phyloP scores from a whole-genome alignment of 1,140 invertebrate genomes.

The Sesamia nonagrioides region DNA sequence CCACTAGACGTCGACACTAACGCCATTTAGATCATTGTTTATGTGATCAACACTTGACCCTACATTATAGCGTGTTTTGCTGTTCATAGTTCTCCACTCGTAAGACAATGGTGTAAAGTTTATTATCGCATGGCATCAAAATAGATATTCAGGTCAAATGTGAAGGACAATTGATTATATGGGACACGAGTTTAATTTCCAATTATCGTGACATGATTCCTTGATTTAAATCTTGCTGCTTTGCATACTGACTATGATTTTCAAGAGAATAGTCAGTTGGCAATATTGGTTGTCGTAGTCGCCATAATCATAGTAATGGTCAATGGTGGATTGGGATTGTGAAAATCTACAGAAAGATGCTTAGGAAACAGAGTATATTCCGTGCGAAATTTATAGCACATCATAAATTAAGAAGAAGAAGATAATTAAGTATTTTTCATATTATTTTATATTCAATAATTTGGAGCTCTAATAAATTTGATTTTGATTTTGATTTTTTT shows the following conservation, averaged over 20 bases:
- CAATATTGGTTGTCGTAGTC: too few species aligned
- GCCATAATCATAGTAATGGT: too few species aligned
- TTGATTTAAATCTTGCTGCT: conserved; percentile 13
- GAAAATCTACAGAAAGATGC: too few species aligned
- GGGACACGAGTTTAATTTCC: conserved; percentile 30
- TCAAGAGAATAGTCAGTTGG: not conserved
- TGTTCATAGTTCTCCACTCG: not conserved
- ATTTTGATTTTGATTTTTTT: too few species aligned
- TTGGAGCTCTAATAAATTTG: too few species aligned
- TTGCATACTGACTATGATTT: not conserved
- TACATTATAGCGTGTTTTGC: conserved; percentile 13
- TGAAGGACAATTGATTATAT: conserved; percentile 29
- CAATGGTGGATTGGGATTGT: too few species aligned
- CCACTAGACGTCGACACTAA: conserved; percentile 15
- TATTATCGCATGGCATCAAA: not conserved
- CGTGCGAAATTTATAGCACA: too few species aligned
- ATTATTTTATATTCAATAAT: too few species aligned
- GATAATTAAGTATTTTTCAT: too few species aligned
- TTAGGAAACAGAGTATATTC: too few species aligned
- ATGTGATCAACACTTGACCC: conserved; percentile 43
- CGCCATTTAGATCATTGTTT: conserved; percentile 45
- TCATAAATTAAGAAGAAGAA: too few species aligned
- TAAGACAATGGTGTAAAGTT: conserved; percentile 7
- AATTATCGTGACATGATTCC: conserved; percentile 42
- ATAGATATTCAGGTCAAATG: conserved; percentile 25